Evolutionary conservation across 1,140 invertebrate species (phyloP), one percentile per base, ranked within the genome.

Genomic region (Subanguina moxae): DNA sequence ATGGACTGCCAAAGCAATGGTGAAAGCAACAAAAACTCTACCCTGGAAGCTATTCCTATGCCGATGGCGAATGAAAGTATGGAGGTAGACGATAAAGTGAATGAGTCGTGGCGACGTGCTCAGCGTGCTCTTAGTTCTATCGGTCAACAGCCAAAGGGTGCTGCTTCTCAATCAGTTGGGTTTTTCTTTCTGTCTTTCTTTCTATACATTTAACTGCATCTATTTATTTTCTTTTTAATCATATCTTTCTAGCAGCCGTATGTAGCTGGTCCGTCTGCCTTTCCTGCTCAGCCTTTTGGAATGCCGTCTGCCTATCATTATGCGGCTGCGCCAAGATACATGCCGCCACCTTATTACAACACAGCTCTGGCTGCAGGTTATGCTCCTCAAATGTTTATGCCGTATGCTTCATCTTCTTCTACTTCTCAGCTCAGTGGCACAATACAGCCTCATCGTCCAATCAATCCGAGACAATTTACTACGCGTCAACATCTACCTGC

Each of bases 31-130:
- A 38, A 38, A 38, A 38, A 38, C 11, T 38, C 32, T 11, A 38
- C 3, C 3, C 52, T 56, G 13, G 52, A 56, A 9, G 21, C 3
- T 23, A 56, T 56, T 56, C 52, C 52, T 5, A 56, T 56, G 52
- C 52, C 52, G 13, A 13, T 13, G 3, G 21, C 52, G 3, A 13
- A 56, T 23, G 52, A 56, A 28, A 56, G 13, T 5, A 28, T 56
- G 21, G 28, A 28, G 21, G 52, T 23, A 9, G 52, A 23, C 21
- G 52, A 28, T 3, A 28, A 23, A 28, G 21, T 61, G 13, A 43
- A 61, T 43, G 58, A 61, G 1, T 61, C 58, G 28, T 61, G 58
- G 58, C 58, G 28, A 3, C 58, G 58, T 21, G 58, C 58, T 19
- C 58, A 61, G n/a, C 38, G 28, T 19, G 58, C 58, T 19, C 58